Conservation (phyloP, 2,113 vertebrate genomes). For the Vulpes vulpes region DNA sequence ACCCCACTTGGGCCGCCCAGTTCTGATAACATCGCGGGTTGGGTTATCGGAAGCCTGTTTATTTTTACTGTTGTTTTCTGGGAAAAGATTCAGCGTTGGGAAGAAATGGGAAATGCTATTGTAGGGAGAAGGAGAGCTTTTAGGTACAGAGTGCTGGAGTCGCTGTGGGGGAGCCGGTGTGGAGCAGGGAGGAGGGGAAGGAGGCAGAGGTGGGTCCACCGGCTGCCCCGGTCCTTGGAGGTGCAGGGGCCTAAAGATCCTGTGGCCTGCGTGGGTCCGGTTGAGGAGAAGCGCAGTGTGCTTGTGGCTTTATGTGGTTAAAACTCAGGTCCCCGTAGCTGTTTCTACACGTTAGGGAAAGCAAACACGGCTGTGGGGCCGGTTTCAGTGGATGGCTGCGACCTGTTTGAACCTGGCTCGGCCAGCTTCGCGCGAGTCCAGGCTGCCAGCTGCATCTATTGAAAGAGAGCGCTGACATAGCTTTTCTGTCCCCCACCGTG, state of each 20-base stretch:
- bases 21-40: not conserved
- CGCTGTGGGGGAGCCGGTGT: not conserved
- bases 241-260: not conserved
- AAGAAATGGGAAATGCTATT: not conserved
- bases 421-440: rapidly evolving
- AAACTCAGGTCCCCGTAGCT: not conserved
- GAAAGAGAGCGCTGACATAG: not conserved
- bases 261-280: rapidly evolving
- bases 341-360: not conserved
- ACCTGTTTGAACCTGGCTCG: not conserved
- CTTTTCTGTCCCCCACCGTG: too few relatives aligned
- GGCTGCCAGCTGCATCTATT: rapidly evolving
- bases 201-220: rapidly evolving
- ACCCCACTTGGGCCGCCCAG: not conserved
- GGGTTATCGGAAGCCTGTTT: not conserved
- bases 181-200: not conserved
- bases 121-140: not conserved
- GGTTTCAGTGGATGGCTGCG: not conserved
- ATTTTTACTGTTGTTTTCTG: not conserved
- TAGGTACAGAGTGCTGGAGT: not conserved
- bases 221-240: not conserved
- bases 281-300: rapidly evolving
- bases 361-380: not conserved
- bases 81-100: not conserved
- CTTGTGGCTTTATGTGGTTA: not conserved